Conservation (phyloP, 1,140 invertebrate species). For the Psilanteris sp. region DNA sequence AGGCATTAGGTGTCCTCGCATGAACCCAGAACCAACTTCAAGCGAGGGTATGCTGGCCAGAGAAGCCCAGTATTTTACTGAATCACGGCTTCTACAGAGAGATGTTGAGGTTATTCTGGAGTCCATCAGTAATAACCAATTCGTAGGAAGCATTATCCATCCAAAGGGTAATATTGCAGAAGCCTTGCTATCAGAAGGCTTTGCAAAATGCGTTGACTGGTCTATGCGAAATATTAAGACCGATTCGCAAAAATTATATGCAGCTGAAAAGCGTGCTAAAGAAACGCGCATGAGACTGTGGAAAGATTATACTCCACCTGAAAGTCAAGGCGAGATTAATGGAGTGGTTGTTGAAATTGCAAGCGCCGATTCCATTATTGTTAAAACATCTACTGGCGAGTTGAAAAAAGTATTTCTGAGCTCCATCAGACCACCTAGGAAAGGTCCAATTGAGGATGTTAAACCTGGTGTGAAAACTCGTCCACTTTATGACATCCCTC, state of each 20-base stretch:
- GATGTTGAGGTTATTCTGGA: constrained; percentile 96
- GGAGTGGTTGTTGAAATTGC: constrained; percentile 95
- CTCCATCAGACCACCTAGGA: constrained; percentile 93
- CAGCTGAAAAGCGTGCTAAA: constrained; percentile 93
- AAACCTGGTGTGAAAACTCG: constrained; percentile 83
- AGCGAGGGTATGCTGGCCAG: constrained; percentile 85
- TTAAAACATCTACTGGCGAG: constrained; percentile 89
- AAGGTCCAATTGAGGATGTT: constrained; percentile 82
- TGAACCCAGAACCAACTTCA: constrained; percentile 85
- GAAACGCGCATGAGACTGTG: constrained; percentile 92
- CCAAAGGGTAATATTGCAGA: constrained; percentile 97
- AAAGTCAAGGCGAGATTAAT: constrained; percentile 87
- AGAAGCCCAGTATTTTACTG: constrained; percentile 94
- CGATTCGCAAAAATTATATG: constrained; percentile 89
- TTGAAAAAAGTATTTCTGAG: constrained; percentile 97
- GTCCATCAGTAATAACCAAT: constrained; percentile 94
- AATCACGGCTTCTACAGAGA: constrained; percentile 93
- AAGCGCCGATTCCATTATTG: constrained; percentile 93
- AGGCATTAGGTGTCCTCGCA: constrained; percentile 92
- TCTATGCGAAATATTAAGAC: constrained; percentile 92
- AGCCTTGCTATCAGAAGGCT: constrained; percentile 92
- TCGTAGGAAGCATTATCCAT: constrained; percentile 96
- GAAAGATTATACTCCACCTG: constrained; percentile 89
- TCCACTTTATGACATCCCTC: constrained; percentile 97
- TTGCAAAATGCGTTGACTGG: constrained; percentile 98